Base-by-base conservation (phyloP, 1,140 invertebrate species). In the Lordiphosa mommai region DNA sequence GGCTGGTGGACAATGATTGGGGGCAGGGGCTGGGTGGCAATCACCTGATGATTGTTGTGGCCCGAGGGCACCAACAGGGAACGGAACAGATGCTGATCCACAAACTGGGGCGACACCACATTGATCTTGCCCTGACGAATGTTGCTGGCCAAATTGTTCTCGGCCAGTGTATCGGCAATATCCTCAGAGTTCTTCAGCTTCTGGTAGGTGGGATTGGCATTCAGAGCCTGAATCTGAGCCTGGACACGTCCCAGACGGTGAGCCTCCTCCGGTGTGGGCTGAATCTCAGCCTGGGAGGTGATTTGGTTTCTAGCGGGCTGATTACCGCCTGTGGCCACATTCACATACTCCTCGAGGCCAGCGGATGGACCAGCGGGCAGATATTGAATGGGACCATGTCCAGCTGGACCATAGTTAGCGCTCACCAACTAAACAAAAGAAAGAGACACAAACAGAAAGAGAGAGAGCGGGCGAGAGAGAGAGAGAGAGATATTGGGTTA, bases 91-190 rank as follows among this genome's bases (percentile, higher is more conserved):
- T 77, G 72, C 70, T 88, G 86, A 41, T 84, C 86, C 2, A 87
- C 80, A n/a, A 65, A 71, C 61, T 87, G 86, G 14, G 86, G 86
- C 14, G 86, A 77, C 27, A 88, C 86, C 49, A 88, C 77, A 60
- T 80, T 87, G 53, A 88, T 84, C 43, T 84, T 84, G 61, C 86
- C 86, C 52, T 87, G 86, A 30, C 86, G 86, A n/a, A 88, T 88
- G 59, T 79, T 84, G 60, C 80, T 70, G 43, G 86, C 86, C 72
- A 88, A 43, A 30, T 67, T 86, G 41, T 51, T 68, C 59, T 86
- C 67, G 23, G 86, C 86, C 17, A 88, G 64, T 0, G 86, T 72
- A 16, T 88, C 86, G 61, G 86, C 86, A 47, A 88, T 88, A 17
- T 87, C 72, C 63, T 88, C 86, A 16, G 86, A 87, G 61, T 87